Evolutionary conservation across 2,113 vertebrate genomes (phyloP), one percentile per base, ranked within the genome.

Genomic region (Glaucidium brasilianum): DNA sequence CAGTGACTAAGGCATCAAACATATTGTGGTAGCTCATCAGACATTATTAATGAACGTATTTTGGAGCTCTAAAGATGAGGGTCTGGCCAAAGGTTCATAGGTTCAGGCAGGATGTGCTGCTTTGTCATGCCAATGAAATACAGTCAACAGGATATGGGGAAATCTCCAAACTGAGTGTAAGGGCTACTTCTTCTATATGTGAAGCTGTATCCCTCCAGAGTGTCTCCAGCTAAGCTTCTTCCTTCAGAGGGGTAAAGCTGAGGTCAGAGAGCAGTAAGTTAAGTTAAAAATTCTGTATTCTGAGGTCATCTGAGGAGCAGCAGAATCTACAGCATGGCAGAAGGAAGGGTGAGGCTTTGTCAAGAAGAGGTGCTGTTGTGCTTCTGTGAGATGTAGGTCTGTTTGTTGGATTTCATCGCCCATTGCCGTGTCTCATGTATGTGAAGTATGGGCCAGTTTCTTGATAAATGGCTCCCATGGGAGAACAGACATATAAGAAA

Each of bases 101-200:
- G 76, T 92, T 96, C 92, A 91, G 62, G 85, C 86, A 97, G 95
- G 96, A 97, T 82, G 53, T 76, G 69, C 89, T 91, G 69, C 73
- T 93, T 90, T 94, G 81, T 95, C 86, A 72, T 50, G 72, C 56
- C 84, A 56, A 2, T 53, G 81, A 94, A 91, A 83, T 59, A 86
- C 41, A 74, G 58, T 85, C 93, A 95, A 96, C 92, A 96, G 96
- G 96, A 97, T 96, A 63, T 13, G 23, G 35, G 58, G 80, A 89
- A n/a, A 90, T 58, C 69, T 94, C 56, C 83, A 94, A 1, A 50
- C 73, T 76, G 67, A 49, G 52, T 30, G 49, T n/a, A 60, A 82
- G 77, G 89, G 64, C 91, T 89, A 20, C 56, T 88, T 2, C 75
- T 85, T 69, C 71, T 77, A 2, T 35, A 47, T 4, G 18, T 39